Conservation (phyloP, 2,797 vertebrate genomes). For the Acanthurus lineatus region DNA sequence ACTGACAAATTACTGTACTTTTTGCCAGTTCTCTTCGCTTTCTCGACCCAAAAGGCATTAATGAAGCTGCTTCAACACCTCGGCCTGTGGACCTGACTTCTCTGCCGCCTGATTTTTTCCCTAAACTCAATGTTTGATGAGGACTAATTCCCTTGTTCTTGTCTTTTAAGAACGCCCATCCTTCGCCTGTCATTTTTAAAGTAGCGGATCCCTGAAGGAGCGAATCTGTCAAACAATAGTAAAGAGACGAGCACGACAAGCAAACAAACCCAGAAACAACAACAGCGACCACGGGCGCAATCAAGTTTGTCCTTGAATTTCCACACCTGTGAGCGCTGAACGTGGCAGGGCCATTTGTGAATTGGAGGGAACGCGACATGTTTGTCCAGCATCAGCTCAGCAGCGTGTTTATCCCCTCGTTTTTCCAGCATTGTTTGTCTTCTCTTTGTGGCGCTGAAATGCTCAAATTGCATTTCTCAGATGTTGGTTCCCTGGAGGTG, state of each 20-base stretch:
- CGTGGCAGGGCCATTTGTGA: constrained; percentile 73
- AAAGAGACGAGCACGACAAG: constrained; percentile 67
- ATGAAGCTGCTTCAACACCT: constrained; percentile 13
- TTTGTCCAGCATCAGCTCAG: constrained; percentile 84
- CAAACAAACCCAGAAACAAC: constrained; percentile 75
- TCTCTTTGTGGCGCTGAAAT: constrained; percentile 83
- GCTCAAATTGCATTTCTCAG: constrained; percentile 87
- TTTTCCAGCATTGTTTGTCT: constrained; percentile 86
- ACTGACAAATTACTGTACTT: constrained; percentile 7
- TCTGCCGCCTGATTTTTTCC: constrained; percentile 8
- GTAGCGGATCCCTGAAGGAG: constrained; percentile 58
- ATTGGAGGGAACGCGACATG: constrained; percentile 74
- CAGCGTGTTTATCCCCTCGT: constrained; percentile 71
- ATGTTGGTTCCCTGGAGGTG: constrained; percentile 85
- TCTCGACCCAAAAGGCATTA: constrained; percentile 23
- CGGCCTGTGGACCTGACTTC: constrained; percentile 19
- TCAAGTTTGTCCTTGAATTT: constrained; percentile 84
- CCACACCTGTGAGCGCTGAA: constrained; percentile 79
- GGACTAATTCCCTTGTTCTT: constrained; percentile 51
- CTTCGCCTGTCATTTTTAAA: constrained; percentile 57
- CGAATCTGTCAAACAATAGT: constrained; percentile 70
- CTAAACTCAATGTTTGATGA: constrained; percentile 27
- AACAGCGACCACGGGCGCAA: constrained; percentile 64
- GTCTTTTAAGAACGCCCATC: constrained; percentile 51
- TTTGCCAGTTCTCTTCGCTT: neutral